Evolutionary conservation across 2,797 vertebrate species (phyloP).

Genomic region (Mormyrops boulengeri): DNA sequence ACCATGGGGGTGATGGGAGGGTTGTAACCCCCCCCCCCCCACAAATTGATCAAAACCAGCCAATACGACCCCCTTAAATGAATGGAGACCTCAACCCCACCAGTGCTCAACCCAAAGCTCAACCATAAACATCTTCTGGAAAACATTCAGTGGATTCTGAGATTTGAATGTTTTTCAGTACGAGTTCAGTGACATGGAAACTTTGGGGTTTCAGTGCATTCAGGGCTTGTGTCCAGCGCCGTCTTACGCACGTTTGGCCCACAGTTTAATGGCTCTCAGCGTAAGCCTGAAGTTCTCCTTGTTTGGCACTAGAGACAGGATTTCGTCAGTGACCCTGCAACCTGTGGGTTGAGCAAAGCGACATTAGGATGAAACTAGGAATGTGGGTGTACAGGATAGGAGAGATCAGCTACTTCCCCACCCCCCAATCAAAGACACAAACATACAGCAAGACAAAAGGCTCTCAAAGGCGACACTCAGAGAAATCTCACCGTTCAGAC

Average conservation of each 20-base stretch:
- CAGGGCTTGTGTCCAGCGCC: background rate
- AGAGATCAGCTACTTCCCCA: background rate
- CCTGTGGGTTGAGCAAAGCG: constrained; percentile 53
- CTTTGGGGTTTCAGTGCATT: background rate
- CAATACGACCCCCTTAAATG: background rate
- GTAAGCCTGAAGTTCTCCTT: constrained; percentile 94
- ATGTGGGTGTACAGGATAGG: background rate
- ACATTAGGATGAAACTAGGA: background rate
- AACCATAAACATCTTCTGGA: background rate
- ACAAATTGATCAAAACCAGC: background rate
- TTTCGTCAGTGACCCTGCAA: constrained; percentile 96
- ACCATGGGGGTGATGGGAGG: background rate
- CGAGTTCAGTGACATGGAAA: background rate
- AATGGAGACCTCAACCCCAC: background rate
- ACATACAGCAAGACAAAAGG: background rate
- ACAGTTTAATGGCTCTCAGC: constrained; percentile 88
- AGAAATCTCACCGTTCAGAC: constrained; percentile 78
- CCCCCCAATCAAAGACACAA: background rate
- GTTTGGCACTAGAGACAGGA: constrained; percentile 91
- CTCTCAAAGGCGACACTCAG: background rate
- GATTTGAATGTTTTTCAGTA: background rate
- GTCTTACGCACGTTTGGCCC: constrained; percentile 90
- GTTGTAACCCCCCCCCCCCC: too few relatives aligned
- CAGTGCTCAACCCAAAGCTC: background rate
- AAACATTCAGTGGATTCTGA: background rate